These are phyloP conservation scores for Crypturellus tataupa DNA, from an alignment of 2,797 vertebrate genomes.

Conservation along the genomic window DNA sequence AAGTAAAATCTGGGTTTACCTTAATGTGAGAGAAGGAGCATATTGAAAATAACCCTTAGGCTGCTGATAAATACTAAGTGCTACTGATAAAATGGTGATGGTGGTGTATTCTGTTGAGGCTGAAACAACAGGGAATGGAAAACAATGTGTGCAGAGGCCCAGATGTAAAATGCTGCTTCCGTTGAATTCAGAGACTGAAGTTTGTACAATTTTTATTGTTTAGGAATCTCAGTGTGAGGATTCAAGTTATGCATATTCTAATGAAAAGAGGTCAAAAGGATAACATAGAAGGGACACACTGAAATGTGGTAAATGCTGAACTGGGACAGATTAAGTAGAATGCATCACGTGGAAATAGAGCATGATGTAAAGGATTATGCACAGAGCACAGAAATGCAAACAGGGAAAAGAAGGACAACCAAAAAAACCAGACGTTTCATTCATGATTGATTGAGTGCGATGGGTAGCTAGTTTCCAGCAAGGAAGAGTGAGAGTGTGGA, in stretches of 20 bases:
- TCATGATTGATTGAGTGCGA: not conserved
- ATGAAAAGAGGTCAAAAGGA: not conserved
- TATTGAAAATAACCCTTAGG: not conserved
- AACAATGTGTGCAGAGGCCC: not conserved
- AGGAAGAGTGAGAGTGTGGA: not conserved
- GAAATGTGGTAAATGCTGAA: not conserved
- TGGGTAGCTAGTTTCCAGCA: not conserved
- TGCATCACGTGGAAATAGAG: not conserved
- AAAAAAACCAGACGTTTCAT: not conserved
- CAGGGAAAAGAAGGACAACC: not conserved
- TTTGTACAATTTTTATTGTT: not conserved
- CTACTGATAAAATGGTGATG: not conserved
- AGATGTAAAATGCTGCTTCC: not conserved
- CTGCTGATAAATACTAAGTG: not conserved
- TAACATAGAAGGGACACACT: not conserved
- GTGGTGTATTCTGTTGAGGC: not conserved
- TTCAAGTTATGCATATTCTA: conserved; percentile 13
- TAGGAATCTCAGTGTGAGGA: not conserved
- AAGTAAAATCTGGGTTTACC: not conserved
- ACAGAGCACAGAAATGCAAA: not conserved
- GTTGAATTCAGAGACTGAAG: not conserved
- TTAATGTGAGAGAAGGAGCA: not conserved
- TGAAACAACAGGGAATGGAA: not conserved
- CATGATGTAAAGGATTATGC: not conserved
- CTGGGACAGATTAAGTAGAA: not conserved